Percentiles rank a stretch among this genome's conserved stretches.
phyloP scores from a whole-genome alignment of 2,113 vertebrate species.

The Brachyhypopomus gauderio region DNA sequence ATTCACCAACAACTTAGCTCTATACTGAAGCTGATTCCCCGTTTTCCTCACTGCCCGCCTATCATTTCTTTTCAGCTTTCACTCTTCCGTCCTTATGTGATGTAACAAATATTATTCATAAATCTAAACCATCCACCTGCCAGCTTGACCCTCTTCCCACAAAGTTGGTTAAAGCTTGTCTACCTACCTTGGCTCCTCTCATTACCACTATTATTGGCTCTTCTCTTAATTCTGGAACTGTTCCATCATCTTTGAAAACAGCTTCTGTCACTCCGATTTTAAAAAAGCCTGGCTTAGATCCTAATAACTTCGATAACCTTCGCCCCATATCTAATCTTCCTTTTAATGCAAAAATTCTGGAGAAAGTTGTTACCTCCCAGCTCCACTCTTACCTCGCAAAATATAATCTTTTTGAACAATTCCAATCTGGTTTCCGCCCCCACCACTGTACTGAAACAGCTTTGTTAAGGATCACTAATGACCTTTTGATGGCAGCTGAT shows the following conservation, averaged over 20 bases:
- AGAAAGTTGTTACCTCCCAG: background rate
- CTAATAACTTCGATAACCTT: background rate
- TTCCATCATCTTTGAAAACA: background rate
- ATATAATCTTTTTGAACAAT: constrained; percentile 4
- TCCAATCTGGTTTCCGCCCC: background rate
- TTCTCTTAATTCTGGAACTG: background rate
- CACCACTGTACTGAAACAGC: background rate
- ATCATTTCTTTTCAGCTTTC: background rate
- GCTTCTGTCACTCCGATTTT: background rate
- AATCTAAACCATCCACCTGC: background rate
- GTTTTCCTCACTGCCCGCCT: background rate
- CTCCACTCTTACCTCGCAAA: background rate
- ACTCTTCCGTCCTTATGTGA: background rate
- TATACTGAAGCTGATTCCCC: background rate
- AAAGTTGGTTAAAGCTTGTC: background rate
- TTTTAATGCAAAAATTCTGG: background rate
- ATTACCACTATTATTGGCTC: background rate
- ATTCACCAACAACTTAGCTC: background rate
- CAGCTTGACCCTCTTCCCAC: constrained; percentile 6
- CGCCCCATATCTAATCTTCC: background rate
- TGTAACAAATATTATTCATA: background rate
- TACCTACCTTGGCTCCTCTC: background rate
- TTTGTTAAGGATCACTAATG: background rate
- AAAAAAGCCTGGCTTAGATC: background rate
- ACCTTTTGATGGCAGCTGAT: background rate